These are phyloP conservation scores for Apodemus sylvaticus DNA, from an alignment of 2,113 vertebrate genomes.

Conservation along the genomic window DNA sequence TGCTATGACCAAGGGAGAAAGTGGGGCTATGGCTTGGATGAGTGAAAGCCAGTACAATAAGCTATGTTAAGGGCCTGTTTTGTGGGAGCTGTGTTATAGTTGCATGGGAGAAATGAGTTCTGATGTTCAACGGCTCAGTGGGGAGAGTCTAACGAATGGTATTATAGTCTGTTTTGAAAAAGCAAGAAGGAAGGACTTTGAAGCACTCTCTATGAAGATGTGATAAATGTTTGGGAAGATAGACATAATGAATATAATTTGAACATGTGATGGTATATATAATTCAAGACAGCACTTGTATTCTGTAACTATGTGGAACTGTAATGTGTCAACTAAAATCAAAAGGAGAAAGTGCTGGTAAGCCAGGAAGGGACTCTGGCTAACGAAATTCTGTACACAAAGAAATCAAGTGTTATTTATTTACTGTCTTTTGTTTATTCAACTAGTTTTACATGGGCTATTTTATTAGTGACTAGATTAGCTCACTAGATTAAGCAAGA, in stretches of 20 bases:
- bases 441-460: neutral
- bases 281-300: neutral
- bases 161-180: neutral
- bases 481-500: conserved; percentile 8
- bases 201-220: neutral
- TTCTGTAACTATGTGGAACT: neutral
- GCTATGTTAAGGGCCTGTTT: neutral
- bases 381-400: neutral
- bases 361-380: neutral
- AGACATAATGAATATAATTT: neutral
- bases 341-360: neutral
- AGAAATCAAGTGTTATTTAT: neutral
- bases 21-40: too few relatives aligned
- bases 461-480: neutral
- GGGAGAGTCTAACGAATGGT: neutral
- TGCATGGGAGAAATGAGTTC: neutral
- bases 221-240: neutral
- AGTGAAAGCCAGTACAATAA: neutral
- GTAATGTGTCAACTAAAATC: neutral
- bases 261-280: neutral
- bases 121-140: neutral
- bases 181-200: neutral
- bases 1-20: neutral
- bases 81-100: neutral
- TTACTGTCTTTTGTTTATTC: neutral